These are phyloP conservation scores for Macquaria australasica DNA, from an alignment of 2,113 vertebrate species.

Conservation along the genomic window DNA sequence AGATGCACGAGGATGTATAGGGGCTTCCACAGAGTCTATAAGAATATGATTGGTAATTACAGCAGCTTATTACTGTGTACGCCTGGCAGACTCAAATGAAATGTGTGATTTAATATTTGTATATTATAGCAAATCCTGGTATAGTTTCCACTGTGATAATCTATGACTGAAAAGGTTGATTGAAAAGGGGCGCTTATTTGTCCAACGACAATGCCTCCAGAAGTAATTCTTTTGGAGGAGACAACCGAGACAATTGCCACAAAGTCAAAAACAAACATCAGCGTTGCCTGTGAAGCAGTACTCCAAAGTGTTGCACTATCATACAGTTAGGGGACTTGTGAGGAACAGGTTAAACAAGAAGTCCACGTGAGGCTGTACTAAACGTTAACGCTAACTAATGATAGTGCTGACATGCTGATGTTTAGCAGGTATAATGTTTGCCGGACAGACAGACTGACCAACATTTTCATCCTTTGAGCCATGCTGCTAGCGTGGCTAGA, in stretches of 20 bases:
- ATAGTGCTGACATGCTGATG: not conserved
- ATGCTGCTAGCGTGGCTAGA: not conserved
- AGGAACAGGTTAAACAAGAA: not conserved
- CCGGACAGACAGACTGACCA: not conserved
- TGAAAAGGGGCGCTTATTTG: not conserved
- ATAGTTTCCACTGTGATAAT: not conserved
- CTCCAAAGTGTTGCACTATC: not conserved
- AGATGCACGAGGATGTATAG: not conserved
- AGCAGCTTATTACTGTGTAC: not conserved
- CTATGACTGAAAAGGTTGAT: not conserved
- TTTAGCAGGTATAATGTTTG: not conserved
- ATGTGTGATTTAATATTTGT: not conserved
- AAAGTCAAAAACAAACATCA: not conserved
- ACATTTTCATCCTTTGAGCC: not conserved
- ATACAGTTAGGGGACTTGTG: not conserved
- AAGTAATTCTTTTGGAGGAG: not conserved
- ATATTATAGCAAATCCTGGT: not conserved
- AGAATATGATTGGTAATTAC: not conserved
- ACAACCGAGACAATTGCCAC: not conserved
- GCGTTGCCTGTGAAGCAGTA: not conserved
- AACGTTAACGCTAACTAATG: not conserved
- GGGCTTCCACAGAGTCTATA: not conserved
- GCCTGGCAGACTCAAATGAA: not conserved
- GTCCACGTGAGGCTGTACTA: not conserved
- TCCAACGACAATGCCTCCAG: not conserved